Conservation (phyloP, 2,113 vertebrate genomes). For the Aepyceros melampus region DNA sequence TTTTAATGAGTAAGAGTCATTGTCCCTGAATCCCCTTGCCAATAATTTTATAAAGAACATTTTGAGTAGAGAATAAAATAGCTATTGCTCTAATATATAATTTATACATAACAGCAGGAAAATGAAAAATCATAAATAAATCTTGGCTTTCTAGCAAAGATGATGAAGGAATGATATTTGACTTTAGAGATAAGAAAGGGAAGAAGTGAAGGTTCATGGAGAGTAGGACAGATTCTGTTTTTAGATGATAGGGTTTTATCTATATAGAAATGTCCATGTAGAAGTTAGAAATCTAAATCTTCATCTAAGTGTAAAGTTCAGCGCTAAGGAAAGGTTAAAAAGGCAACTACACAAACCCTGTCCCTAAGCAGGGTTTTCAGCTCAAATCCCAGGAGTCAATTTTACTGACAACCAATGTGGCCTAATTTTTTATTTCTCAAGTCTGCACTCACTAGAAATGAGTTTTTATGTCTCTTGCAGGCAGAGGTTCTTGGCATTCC, state of each 20-base stretch:
- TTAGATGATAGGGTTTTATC: background rate
- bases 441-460: background rate
- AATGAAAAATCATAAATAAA: background rate
- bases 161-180: background rate
- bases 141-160: background rate
- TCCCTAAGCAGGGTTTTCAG: background rate
- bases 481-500: background rate
- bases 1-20: background rate
- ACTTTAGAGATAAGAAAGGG: background rate
- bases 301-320: background rate
- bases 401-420: background rate
- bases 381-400: background rate
- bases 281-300: background rate
- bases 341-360: background rate
- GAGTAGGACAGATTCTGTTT: background rate
- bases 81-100: background rate
- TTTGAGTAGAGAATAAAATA: background rate
- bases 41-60: background rate
- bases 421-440: background rate
- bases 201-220: background rate
- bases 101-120: background rate
- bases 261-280: background rate
- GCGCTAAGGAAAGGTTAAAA: background rate
- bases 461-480: background rate
- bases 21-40: background rate